Evolutionary conservation across 2,888 invertebrate genomes (phyloP), one percentile per base, ranked within the genome.

Genomic region (Nycteola revayana): DNA sequence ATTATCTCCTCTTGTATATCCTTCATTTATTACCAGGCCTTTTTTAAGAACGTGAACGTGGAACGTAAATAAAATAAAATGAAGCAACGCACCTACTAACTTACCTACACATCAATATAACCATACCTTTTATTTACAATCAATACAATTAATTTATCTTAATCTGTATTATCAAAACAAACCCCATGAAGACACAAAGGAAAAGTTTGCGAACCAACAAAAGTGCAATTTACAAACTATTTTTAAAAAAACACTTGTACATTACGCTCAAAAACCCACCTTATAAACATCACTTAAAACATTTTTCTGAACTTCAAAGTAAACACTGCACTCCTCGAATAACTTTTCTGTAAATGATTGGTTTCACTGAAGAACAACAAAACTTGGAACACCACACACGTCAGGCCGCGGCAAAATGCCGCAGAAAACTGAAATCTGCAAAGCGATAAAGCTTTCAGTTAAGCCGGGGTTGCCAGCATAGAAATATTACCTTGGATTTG

Each of bases 401-500:
- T 56, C 58, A 26, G 14, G 5, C 29, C 48, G 45, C 63, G 58
- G 48, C 53, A 39, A 35, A 62, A 50, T 75, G 62, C 74, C 77
- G 77, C 77, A 77, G 74, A 55, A 60, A 45, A 77, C 77, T 76
- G 54, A 60, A 65, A 60, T 51, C 62, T 64, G 66, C 65, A 67
- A 64, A 52, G 59, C 56, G 44, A 50, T 60, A 60, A 61, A 61
- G 54, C 51, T 51, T 53, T 60, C 49, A 25, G 27, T 46, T 42
- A 35, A 47, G 42, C 28, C 28, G 9, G 43, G 49, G 61, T 59
- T 62, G 51, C 60, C 25, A 50, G 30, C 9, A 2, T 9, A 26
- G 10, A 25, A 3, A 24, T 24, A 34, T 36, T 36, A 27, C 39
- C 44, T 27, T 0, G 7, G 11, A 28, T 27, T 33, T 0, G 2